Conservation (phyloP, 2,113 vertebrate species). For the Beaufortia kweichowensis region DNA sequence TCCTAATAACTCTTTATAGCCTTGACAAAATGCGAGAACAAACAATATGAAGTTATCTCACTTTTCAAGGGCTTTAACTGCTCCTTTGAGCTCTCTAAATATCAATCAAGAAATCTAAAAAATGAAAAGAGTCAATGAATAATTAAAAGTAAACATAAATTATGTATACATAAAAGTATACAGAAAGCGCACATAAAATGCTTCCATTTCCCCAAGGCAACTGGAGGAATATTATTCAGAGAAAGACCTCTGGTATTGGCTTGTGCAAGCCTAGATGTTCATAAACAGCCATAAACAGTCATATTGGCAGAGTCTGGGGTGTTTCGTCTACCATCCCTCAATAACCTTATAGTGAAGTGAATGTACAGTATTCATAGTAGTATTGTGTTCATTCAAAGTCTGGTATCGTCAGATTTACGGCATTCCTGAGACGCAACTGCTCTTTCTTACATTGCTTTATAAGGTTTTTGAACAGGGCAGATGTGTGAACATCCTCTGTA, state of each 20-base stretch:
- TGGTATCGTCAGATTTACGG: neutral
- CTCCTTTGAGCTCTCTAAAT: neutral
- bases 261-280: constrained; percentile 14
- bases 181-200: neutral
- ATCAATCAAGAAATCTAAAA: constrained; percentile 26
- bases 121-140: neutral
- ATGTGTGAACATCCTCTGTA: constrained; percentile 26
- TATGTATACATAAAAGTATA: neutral
- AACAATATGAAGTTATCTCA: neutral
- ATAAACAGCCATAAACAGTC: neutral
- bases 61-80: constrained; percentile 22
- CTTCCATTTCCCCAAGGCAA: neutral
- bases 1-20: constrained; percentile 57
- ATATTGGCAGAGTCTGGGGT: neutral
- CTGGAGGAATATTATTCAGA: neutral
- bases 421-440: neutral
- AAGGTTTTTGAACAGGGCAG: neutral
- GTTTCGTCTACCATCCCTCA: neutral
- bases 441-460: neutral
- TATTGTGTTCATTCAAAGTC: neutral
- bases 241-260: neutral
- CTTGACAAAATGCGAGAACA: constrained; percentile 14
- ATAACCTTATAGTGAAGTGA: too few relatives aligned
- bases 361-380: too few relatives aligned
- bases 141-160: constrained; percentile 15